phyloP scores from a whole-genome alignment of 2,888 invertebrate genomes.

The Megamerina dolium region DNA sequence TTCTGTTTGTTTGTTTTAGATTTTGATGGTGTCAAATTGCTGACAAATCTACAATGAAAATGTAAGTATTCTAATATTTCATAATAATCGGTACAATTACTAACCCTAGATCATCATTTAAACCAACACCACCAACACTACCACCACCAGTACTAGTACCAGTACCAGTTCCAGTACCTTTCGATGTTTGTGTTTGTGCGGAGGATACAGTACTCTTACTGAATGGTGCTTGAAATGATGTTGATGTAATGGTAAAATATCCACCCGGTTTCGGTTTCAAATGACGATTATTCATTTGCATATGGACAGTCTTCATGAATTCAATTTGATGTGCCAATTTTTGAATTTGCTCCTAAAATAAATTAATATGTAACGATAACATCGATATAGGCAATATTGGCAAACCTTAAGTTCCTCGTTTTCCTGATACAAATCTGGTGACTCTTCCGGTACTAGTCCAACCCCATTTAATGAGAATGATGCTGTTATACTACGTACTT shows the following conservation, averaged over 20 bases:
- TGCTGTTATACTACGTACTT: slow-evolving; percentile 76
- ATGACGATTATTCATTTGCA: slow-evolving; percentile 89
- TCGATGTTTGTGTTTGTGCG: slow-evolving; percentile 46
- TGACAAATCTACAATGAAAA: slow-evolving; percentile 26
- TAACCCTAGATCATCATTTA: too few relatives aligned
- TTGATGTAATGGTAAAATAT: slow-evolving; percentile 64
- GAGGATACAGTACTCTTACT: slow-evolving; percentile 43
- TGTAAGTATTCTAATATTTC: too few relatives aligned
- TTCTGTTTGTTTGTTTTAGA: slow-evolving; percentile 45
- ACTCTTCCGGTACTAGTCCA: slow-evolving; percentile 76
- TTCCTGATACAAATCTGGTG: slow-evolving; percentile 81
- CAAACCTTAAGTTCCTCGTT: slow-evolving; percentile 82
- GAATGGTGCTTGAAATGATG: slow-evolving; percentile 51
- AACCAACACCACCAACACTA: not conserved
- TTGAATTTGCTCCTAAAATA: slow-evolving; percentile 75
- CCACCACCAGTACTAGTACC: slow-evolving; percentile 25
- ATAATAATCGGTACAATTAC: too few relatives aligned
- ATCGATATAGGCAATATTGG: not conserved
- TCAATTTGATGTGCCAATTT: slow-evolving; percentile 87
- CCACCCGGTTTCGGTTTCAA: slow-evolving; percentile 77
- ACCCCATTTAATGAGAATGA: slow-evolving; percentile 83
- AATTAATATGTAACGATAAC: not conserved
- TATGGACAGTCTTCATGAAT: slow-evolving; percentile 89
- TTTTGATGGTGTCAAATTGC: slow-evolving; percentile 42
- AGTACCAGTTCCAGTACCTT: slow-evolving; percentile 25